phyloP scores from a whole-genome alignment of 2,888 invertebrate genomes.

The Drosophila fungiperda region DNA sequence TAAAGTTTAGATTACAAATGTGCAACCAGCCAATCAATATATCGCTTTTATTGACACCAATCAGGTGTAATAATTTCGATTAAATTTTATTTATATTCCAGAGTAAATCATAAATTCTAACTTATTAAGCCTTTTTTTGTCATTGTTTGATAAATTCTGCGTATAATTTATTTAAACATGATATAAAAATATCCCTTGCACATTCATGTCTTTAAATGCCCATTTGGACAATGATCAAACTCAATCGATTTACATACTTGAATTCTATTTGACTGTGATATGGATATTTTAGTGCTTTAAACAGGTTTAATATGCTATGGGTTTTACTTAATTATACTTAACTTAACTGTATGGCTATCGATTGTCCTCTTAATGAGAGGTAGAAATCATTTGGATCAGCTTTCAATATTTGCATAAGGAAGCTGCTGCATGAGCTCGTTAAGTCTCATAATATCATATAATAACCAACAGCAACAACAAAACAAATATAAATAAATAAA shows the following conservation, averaged over 20 bases:
- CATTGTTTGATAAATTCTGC: neutral
- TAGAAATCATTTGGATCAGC: slow-evolving; percentile 8
- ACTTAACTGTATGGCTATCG: neutral
- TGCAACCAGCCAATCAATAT: neutral
- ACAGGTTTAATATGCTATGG: neutral
- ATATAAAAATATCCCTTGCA: neutral
- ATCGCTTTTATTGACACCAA: neutral
- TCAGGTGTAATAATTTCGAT: no score
- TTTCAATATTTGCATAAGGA: slow-evolving; percentile 34
- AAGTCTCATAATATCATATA: slow-evolving; percentile 41
- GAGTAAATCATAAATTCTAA: no score
- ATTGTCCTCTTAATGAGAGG: neutral
- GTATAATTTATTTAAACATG: neutral
- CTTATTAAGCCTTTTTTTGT: no score
- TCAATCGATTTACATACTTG: neutral
- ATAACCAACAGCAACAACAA: slow-evolving; percentile 24
- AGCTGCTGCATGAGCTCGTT: slow-evolving; percentile 14
- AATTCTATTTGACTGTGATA: neutral
- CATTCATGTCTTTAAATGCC: neutral
- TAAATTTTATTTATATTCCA: neutral
- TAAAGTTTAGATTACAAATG: neutral
- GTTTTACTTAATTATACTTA: no score
- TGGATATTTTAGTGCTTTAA: neutral
- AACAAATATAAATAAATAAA: neutral
- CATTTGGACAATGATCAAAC: neutral